These are phyloP conservation scores for Miltochrista miniata DNA, from an alignment of 2,888 invertebrate genomes.

Conservation along the genomic window DNA sequence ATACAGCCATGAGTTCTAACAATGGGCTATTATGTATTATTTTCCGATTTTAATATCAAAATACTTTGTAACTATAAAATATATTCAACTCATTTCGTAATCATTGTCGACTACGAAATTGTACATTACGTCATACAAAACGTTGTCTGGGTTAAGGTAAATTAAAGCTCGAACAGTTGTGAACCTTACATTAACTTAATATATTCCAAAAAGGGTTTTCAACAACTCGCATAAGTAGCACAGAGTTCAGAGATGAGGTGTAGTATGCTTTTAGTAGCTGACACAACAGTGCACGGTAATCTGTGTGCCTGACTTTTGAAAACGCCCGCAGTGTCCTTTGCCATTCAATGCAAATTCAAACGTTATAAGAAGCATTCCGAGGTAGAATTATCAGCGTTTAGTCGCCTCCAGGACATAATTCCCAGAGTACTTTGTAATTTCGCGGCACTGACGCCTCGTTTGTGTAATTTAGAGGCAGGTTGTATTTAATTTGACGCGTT, in stretches of 20 bases:
- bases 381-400: constrained; percentile 81
- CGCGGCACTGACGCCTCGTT: constrained; percentile 52
- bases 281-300: constrained; percentile 43
- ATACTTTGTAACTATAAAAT: constrained; percentile 18
- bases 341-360: constrained; percentile 82
- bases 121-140: constrained; percentile 37
- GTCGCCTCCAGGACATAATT: constrained; percentile 81
- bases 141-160: constrained; percentile 33
- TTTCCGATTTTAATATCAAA: constrained; percentile 27
- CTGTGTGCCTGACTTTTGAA: constrained; percentile 53
- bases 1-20: constrained; percentile 17
- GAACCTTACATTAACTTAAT: constrained; percentile 36
- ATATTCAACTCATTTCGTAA: constrained; percentile 32
- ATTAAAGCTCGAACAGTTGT: constrained; percentile 35
- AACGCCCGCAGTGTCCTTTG: constrained; percentile 68
- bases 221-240: constrained; percentile 31
- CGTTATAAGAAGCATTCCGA: constrained; percentile 76
- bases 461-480: constrained; percentile 37
- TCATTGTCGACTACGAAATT: constrained; percentile 17
- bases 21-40: constrained; percentile 31
- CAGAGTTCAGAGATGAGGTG: constrained; percentile 30
- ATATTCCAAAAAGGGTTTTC: constrained; percentile 32
- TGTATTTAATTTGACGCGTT: constrained; percentile 24
- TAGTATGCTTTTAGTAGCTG: constrained; percentile 16
- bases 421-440: constrained; percentile 65